Base-by-base conservation (phyloP, 35 echinoderm and acorn worm genomes). In the Acanthaster planci region DNA sequence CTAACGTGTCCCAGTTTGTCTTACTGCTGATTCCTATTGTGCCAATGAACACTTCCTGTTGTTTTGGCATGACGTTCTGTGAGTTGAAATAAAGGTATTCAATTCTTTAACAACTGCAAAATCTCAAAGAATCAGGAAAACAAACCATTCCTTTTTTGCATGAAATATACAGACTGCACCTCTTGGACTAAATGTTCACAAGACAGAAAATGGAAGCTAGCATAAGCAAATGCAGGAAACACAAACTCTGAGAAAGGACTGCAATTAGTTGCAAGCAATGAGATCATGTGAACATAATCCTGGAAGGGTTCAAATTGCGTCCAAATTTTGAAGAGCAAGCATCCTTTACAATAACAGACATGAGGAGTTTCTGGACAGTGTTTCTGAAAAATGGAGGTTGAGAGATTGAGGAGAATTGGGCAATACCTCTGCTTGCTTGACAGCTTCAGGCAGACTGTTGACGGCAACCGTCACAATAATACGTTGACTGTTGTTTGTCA, bases 1-100 rank as follows among this genome's bases (percentile, higher is more conserved):
- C 96, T 31, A 99, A 78, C 14, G 96, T 86, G 60, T 99, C 96
- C 96, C 96, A 99, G 47, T 99, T 99, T 8, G 96, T 99, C 82
- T 99, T 99, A 54, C 92, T 99, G 38, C 96, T 99, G 82, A 99
- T 99, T 10, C 96, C 92, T 18, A 99, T 90, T 6, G 92, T 99
- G 77, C 96, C 96, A 72, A 99, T 99, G 77, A 99, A 83, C 7
- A 99, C 89, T 64, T 95, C 88, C 51, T 81, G 80, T 16, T 78
- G 19, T 37, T 87, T 92, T 18, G 42, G 42, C 42, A 47, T 6
- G 42, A 47, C 42, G 12, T 47, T 4, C 42, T 47, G 42, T 47
- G 12, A 47, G 42, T 47, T 6, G 12, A 47, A 47, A 12, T 12
- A 47, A 47, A 57, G 55, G 32, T 23, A 68, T 5, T 57, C 60